phyloP scores from a whole-genome alignment of 2,888 invertebrate species.

The Phragmatobia fuliginosa region DNA sequence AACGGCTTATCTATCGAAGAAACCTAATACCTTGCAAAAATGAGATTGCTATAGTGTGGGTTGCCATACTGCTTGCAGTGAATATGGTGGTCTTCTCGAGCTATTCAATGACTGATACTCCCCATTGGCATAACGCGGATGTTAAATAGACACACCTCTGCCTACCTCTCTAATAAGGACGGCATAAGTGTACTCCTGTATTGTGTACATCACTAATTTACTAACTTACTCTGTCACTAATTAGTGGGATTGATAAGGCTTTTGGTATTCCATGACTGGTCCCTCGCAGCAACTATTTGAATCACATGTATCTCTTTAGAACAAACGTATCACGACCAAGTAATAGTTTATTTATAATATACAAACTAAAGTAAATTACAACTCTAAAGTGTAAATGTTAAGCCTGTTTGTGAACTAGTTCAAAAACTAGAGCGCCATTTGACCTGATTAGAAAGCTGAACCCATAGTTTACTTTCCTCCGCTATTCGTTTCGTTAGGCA shows the following conservation, averaged over 20 bases:
- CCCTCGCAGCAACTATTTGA: background rate
- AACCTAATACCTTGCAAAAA: no score
- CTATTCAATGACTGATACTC: background rate
- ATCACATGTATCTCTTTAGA: background rate
- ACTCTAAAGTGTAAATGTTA: background rate
- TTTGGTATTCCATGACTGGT: background rate
- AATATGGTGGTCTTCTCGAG: background rate
- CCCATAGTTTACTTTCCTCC: background rate
- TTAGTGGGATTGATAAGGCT: background rate
- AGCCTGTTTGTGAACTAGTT: background rate
- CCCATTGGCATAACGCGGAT: background rate
- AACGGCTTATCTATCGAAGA: no score
- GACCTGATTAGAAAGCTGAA: constrained; percentile 7
- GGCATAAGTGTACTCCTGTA: background rate
- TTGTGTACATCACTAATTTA: no score
- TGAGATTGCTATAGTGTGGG: no score
- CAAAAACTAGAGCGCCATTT: background rate
- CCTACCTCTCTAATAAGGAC: background rate
- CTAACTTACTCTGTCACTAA: no score
- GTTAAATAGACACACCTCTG: background rate
- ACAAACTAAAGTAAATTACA: background rate
- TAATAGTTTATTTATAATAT: background rate
- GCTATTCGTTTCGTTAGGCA: background rate
- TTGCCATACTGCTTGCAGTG: no score
- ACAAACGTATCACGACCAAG: background rate